Percentiles rank a stretch among this genome's conserved stretches.
These are phyloP conservation scores for Embidobia sp. DNA, from an alignment of 2,888 invertebrate species.

Conservation along the genomic window DNA sequence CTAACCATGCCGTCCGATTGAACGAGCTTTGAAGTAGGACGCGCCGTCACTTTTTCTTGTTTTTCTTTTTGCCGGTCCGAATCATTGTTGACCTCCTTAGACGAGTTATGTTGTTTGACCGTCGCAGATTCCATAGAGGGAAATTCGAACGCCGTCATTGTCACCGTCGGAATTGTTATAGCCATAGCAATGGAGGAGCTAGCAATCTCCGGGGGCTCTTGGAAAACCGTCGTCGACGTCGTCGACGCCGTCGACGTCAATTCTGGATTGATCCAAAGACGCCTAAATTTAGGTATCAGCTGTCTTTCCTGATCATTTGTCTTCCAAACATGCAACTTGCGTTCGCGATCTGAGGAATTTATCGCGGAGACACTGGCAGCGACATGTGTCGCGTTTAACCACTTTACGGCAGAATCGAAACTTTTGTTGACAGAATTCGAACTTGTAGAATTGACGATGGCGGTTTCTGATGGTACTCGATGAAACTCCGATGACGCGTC, in stretches of 20 bases:
- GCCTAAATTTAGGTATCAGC: slow-evolving; percentile 35
- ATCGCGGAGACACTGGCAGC: no score
- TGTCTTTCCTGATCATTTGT: slow-evolving; percentile 57
- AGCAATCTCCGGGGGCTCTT: slow-evolving; percentile 6
- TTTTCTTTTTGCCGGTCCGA: slow-evolving; percentile 49
- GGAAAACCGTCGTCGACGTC: no score
- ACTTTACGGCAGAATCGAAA: no score
- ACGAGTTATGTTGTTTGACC: slow-evolving; percentile 10
- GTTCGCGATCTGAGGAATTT: slow-evolving; percentile 74
- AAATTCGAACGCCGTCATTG: no score
- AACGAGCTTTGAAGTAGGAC: slow-evolving; percentile 43
- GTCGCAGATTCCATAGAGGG: slow-evolving; percentile 22
- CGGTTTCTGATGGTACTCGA: slow-evolving; percentile 59
- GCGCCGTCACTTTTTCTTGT: slow-evolving; percentile 61
- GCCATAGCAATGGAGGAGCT: no score
- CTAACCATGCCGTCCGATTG: slow-evolving; percentile 53
- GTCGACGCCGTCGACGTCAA: background rate
- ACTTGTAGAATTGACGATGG: background rate
- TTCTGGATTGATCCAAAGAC: slow-evolving; percentile 29
- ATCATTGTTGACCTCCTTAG: slow-evolving; percentile 53
- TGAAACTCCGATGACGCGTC: slow-evolving; percentile 44
- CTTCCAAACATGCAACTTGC: slow-evolving; percentile 65
- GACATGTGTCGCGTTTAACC: slow-evolving; percentile 68
- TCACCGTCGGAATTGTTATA: no score
- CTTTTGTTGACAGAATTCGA: no score